A percentile compares a stretch with the other conserved stretches of the same genome.
Evolutionary conservation across 2,797 vertebrate genomes (phyloP).

Genomic region (Sciaenops ocellatus): DNA sequence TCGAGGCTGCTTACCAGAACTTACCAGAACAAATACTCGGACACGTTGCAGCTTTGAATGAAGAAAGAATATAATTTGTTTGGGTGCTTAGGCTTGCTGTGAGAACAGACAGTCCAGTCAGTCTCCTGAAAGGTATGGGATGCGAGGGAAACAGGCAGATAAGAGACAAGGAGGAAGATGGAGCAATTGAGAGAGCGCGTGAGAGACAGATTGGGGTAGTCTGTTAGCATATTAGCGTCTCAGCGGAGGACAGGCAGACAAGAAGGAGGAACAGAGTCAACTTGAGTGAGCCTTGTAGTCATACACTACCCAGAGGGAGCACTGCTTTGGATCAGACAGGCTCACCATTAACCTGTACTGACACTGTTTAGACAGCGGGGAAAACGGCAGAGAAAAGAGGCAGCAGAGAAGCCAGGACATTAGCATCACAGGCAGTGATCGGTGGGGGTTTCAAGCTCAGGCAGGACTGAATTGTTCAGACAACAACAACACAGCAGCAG

Average conservation of each 20-base stretch:
- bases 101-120: slow-evolving; percentile 15
- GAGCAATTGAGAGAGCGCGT: not conserved
- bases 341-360: slow-evolving; percentile 61
- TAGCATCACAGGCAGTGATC: slow-evolving; percentile 36
- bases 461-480: slow-evolving; percentile 12
- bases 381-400: slow-evolving; percentile 35
- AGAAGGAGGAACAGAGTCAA: slow-evolving; percentile 44
- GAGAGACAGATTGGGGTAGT: slow-evolving; percentile 41
- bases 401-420: slow-evolving; percentile 34
- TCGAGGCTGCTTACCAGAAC: slow-evolving; percentile 17
- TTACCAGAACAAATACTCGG: not conserved
- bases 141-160: not conserved
- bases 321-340: slow-evolving; percentile 53
- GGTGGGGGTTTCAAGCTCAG: slow-evolving; percentile 29
- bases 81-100: not conserved
- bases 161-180: not conserved
- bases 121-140: not conserved
- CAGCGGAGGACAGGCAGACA: slow-evolving; percentile 46
- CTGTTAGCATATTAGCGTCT: slow-evolving; percentile 56
- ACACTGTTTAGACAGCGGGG: slow-evolving; percentile 62
- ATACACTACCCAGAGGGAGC: slow-evolving; percentile 44
- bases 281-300: slow-evolving; percentile 47
- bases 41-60: not conserved
- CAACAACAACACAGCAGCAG: slow-evolving; percentile 23
- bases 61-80: not conserved